phyloP scores from a whole-genome alignment of 2,888 invertebrate genomes.

The Philopedon plagiatum region DNA sequence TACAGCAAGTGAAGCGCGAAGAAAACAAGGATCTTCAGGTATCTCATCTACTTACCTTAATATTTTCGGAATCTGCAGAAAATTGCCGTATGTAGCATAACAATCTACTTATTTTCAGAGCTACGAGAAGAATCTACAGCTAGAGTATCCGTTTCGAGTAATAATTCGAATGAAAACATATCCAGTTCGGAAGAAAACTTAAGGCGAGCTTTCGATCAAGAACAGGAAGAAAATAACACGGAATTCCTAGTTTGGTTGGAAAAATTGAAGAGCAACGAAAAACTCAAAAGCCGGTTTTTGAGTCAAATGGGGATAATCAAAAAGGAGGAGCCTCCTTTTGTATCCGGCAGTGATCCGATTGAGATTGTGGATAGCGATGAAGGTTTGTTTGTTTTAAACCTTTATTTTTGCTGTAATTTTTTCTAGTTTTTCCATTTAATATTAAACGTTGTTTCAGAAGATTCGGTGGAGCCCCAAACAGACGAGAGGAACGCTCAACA shows the following conservation, averaged over 20 bases:
- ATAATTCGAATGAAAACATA: slow-evolving; percentile 14
- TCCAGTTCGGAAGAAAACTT: slow-evolving; percentile 17
- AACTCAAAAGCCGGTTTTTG: slow-evolving; percentile 36
- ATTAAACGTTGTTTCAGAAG: slow-evolving; percentile 2
- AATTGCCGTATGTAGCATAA: too few relatives aligned
- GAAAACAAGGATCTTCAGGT: neutral
- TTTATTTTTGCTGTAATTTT: too few relatives aligned
- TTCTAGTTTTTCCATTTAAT: too few relatives aligned
- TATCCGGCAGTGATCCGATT: slow-evolving; percentile 12
- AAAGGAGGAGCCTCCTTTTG: slow-evolving; percentile 5
- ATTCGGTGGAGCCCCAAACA: neutral
- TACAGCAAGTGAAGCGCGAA: neutral
- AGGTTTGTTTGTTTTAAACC: slow-evolving; percentile 19
- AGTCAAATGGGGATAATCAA: slow-evolving; percentile 38
- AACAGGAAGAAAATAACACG: slow-evolving; percentile 34
- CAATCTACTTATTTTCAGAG: neutral
- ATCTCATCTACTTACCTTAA: too few relatives aligned
- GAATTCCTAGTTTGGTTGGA: slow-evolving; percentile 41
- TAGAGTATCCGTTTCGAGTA: slow-evolving; percentile 13
- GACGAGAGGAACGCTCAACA: neutral
- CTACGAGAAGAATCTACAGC: neutral
- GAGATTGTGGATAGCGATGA: slow-evolving; percentile 47
- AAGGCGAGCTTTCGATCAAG: slow-evolving; percentile 20
- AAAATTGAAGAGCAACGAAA: slow-evolving; percentile 33
- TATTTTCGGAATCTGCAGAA: too few relatives aligned